These are phyloP conservation scores for Pseudococcus viburni DNA, from an alignment of 2,888 invertebrate genomes.

Conservation along the genomic window DNA sequence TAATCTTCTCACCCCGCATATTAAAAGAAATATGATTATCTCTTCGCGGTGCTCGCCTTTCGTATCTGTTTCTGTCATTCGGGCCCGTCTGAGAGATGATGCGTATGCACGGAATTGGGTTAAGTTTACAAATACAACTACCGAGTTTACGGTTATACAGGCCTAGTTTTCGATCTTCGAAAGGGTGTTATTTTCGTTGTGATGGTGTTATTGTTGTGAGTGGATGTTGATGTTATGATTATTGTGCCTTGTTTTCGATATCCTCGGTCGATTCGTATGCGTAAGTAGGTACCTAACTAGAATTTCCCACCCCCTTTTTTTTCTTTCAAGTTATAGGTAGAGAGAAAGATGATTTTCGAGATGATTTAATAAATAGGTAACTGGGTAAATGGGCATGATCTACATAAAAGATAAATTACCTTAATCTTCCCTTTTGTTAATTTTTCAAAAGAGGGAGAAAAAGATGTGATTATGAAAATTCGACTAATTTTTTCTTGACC, in stretches of 20 bases:
- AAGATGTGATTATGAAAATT: too few species aligned
- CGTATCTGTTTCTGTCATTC: conserved; percentile 8
- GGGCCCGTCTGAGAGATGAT: neutral
- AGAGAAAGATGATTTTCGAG: neutral
- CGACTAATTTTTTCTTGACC: too few species aligned
- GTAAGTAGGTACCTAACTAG: neutral
- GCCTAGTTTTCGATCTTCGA: neutral
- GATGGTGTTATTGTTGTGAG: neutral
- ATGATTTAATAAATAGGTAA: neutral
- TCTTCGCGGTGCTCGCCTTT: neutral
- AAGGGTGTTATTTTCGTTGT: conserved; percentile 21
- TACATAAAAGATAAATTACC: neutral
- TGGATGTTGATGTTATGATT: neutral
- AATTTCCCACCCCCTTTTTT: neutral
- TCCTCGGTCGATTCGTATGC: neutral
- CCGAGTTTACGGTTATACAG: conserved; percentile 34
- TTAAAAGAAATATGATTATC: conserved; percentile 50
- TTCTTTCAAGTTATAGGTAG: neutral
- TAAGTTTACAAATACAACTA: conserved; percentile 48
- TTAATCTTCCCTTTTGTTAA: neutral
- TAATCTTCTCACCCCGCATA: conserved; percentile 37
- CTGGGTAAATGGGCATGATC: neutral
- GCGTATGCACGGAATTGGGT: conserved; percentile 19
- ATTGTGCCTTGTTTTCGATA: conserved; percentile 2
- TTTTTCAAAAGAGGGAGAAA: too few species aligned